These are phyloP conservation scores for Hucho hucho DNA, from an alignment of 2,113 vertebrate species.

Conservation along the genomic window DNA sequence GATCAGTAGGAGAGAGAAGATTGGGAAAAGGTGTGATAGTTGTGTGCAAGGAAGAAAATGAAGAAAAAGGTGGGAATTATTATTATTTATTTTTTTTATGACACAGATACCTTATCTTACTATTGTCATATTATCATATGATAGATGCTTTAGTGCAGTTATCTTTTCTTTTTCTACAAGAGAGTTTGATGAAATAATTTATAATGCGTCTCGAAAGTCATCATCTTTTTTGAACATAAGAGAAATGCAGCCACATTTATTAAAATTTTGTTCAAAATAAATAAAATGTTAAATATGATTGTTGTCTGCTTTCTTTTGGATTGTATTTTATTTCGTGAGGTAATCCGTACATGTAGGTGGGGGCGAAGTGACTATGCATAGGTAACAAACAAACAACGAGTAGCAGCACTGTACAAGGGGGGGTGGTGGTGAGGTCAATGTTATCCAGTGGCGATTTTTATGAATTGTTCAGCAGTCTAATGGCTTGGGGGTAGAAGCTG, in stretches of 20 bases:
- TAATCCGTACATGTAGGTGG: too few species aligned
- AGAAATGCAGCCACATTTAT: conserved; percentile 75
- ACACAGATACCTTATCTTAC: conserved; percentile 66
- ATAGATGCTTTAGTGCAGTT: conserved; percentile 78
- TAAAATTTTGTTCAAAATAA: conserved; percentile 79
- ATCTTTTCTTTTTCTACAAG: conserved; percentile 78
- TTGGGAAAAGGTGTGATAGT: conserved; percentile 53
- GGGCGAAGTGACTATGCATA: too few species aligned
- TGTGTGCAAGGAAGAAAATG: not conserved
- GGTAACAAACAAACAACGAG: too few species aligned
- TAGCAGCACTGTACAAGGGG: too few species aligned
- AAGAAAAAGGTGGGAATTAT: conserved; percentile 13
- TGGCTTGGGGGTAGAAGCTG: too few species aligned
- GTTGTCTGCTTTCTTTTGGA: conserved; percentile 52
- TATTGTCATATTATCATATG: conserved; percentile 78
- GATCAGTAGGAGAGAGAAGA: conserved; percentile 48
- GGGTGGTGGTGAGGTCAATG: too few species aligned
- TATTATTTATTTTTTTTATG: too few species aligned
- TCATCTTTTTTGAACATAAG: conserved; percentile 78
- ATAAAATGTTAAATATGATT: conserved; percentile 79
- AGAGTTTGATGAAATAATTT: conserved; percentile 80
- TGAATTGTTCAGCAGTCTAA: too few species aligned
- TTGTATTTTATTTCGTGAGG: too few species aligned
- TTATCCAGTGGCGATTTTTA: too few species aligned
- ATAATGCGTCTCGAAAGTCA: conserved; percentile 76